Evolutionary conservation across 2,888 invertebrate species (phyloP).

Genomic region (Eilema griseolum): DNA sequence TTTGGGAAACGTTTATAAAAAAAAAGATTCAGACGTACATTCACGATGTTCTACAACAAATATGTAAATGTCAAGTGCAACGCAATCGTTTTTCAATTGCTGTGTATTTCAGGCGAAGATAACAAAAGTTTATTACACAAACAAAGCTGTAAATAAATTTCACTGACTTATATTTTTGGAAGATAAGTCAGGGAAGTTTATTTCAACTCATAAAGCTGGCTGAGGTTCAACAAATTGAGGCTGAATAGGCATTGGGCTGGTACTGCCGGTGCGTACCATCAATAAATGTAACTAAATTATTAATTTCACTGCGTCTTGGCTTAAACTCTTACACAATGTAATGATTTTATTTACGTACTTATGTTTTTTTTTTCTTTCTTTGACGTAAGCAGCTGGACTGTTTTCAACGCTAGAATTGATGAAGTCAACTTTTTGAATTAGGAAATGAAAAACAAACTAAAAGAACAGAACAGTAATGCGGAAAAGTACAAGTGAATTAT

Average conservation of each 20-base stretch:
- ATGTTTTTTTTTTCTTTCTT: not conserved
- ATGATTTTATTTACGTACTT: not conserved
- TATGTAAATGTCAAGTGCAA: slow-evolving; percentile 7
- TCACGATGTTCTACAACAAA: slow-evolving; percentile 11
- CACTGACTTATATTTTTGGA: slow-evolving; percentile 40
- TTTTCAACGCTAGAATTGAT: not conserved
- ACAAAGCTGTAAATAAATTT: slow-evolving; percentile 27
- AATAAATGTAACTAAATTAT: slow-evolving; percentile 11
- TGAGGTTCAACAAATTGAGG: slow-evolving; percentile 16
- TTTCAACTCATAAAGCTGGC: slow-evolving; percentile 24
- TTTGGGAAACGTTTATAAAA: slow-evolving; percentile 7
- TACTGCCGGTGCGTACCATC: slow-evolving; percentile 13
- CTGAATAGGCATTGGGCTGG: slow-evolving; percentile 7
- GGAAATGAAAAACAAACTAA: not conserved
- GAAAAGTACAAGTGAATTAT: no score
- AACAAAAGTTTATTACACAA: slow-evolving; percentile 32
- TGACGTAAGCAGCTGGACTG: slow-evolving; percentile 3
- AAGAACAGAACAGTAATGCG: no score
- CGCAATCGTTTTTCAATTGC: slow-evolving; percentile 20
- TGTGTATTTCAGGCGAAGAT: slow-evolving; percentile 16
- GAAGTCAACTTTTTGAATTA: not conserved
- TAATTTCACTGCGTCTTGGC: not conserved
- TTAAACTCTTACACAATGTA: not conserved
- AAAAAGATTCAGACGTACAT: slow-evolving; percentile 15
- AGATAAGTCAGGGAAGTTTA: slow-evolving; percentile 29